Evolutionary conservation across 2,797 vertebrate species (phyloP).

Genomic region (Taeniopygia guttata): DNA sequence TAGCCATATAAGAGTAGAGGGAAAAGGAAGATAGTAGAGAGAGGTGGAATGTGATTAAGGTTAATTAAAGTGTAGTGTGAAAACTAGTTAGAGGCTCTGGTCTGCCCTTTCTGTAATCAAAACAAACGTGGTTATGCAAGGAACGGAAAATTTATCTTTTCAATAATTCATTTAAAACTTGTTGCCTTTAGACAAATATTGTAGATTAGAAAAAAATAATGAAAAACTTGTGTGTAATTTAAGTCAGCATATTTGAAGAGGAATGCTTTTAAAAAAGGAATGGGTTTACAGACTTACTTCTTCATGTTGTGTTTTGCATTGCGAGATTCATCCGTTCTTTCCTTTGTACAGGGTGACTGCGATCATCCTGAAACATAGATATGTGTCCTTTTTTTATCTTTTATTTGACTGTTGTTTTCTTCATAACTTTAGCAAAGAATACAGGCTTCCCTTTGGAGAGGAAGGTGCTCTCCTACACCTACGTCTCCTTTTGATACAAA

Average conservation of each 20-base stretch:
- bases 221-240: neutral
- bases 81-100: constrained; percentile 5
- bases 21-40: neutral
- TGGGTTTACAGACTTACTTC: neutral
- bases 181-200: constrained; percentile 41
- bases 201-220: neutral
- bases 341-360: neutral
- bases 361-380: neutral
- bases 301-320: neutral
- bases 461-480: neutral
- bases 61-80: constrained; percentile 43
- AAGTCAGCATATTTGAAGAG: neutral
- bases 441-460: neutral
- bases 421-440: neutral
- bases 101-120: constrained; percentile 24
- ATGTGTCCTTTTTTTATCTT: rapidly evolving
- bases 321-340: neutral
- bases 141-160: constrained; percentile 40
- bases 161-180: constrained; percentile 44
- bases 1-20: neutral
- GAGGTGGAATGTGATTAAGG: constrained; percentile 9
- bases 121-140: neutral
- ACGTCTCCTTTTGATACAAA: neutral
- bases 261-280: neutral
- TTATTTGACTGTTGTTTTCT: neutral